These are phyloP conservation scores for Caenorhabditis brenneri DNA, from an alignment of 1,140 invertebrate species.

Conservation along the genomic window DNA sequence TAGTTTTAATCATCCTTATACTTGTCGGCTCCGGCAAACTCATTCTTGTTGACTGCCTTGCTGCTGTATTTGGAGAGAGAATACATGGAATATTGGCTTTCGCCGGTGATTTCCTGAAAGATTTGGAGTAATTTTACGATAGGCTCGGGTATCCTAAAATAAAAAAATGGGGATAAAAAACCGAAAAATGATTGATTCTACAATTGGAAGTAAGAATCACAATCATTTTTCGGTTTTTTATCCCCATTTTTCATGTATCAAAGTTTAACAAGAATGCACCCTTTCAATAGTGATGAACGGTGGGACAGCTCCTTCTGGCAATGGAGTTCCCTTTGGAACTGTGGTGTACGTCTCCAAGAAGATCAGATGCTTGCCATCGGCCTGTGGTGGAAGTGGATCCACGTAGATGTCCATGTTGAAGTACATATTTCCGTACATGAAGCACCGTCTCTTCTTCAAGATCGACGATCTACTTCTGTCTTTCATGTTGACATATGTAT, in stretches of 20 bases:
- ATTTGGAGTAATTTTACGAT: background rate
- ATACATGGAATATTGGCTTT: constrained; percentile 93
- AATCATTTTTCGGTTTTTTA: no score
- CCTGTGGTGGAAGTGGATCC: constrained; percentile 83
- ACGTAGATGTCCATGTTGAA: constrained; percentile 96
- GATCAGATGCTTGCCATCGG: constrained; percentile 61
- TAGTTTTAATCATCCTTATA: constrained; percentile 38
- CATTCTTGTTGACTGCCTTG: background rate
- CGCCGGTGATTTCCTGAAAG: constrained; percentile 81
- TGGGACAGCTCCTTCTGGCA: constrained; percentile 78
- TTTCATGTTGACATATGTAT: constrained; percentile 87
- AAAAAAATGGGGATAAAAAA: background rate
- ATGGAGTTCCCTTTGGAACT: constrained; percentile 77
- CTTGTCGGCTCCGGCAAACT: constrained; percentile 40
- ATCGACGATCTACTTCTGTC: constrained; percentile 94
- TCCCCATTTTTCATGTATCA: background rate
- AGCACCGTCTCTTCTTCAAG: constrained; percentile 91
- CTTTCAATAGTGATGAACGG: constrained; percentile 83
- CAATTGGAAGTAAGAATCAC: no score
- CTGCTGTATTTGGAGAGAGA: constrained; percentile 78
- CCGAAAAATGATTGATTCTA: no score
- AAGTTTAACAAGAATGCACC: background rate
- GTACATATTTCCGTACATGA: constrained; percentile 94
- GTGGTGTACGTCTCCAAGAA: constrained; percentile 91
- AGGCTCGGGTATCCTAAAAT: background rate